Base-by-base conservation (phyloP, 2,888 invertebrate genomes). In the Catocala fraxini region DNA sequence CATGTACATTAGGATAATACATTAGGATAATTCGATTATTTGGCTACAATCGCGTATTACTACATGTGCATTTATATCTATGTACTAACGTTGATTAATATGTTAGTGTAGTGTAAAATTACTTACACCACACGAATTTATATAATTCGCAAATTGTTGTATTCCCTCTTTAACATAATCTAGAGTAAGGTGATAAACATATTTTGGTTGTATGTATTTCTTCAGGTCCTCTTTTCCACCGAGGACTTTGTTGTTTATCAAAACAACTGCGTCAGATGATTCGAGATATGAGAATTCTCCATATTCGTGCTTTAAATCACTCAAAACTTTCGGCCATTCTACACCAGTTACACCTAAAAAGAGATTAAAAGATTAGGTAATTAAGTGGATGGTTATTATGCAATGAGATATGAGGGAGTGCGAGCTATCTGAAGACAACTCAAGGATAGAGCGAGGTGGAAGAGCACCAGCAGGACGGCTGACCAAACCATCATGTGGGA, bases 141-240 rank as follows among this genome's bases (percentile, higher is more conserved):
- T 74, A 72, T 88, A 93, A 48, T 85, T 80, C 4, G 89, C 83
- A 66, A 95, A 93, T 59, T 91, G 89, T n/a, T 88, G 76, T 7
- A 89, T 75, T n/a, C 92, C 89, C 58, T 95, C 87, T 45, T 86
- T 83, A 51, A 89, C 82, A 84, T 95, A 95, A 83, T 95, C 88
- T 59, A 90, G 73, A 34, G 78, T 81, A 42, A 95, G 65, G 62
- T 90, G 77, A 63, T 95, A 93, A 51, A 82, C 80, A 70, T 94
- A 95, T 79, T 87, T 92, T 6, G 89, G 73, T 61, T 91, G 84
- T 10, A 96, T 79, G 43, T 92, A 84, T 12, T 88, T 80, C 48
- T 89, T 83, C 25, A 96, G 81, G 59, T 95, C 95, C 0, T 86
- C 79, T 54, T 94, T 93, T 48, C 95, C 95, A 0, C 96, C 96